Base-by-base conservation (phyloP, 2,888 invertebrate genomes). In the Plagiodera versicolora region DNA sequence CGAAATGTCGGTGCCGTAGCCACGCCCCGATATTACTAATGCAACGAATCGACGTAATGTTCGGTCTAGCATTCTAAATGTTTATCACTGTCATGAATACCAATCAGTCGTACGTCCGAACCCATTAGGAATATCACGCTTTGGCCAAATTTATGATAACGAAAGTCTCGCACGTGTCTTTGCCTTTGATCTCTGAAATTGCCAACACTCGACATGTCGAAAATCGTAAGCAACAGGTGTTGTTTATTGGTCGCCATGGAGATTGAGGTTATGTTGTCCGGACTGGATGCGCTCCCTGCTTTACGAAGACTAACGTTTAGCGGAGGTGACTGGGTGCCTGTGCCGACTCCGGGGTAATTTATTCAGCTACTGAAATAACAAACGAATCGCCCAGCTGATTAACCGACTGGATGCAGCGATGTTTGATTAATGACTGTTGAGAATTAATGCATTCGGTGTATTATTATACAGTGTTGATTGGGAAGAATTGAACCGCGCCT, bases 41-140 rank as follows among this genome's bases (percentile, higher is more conserved):
- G 56, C 18, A 48, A 18, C 19, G 19, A 44, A 44, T 35, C 17
- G 51, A 45, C 50, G 44, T 47, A 50, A 47, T 48, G 52, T 52
- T 51, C 51, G 19, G 60, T 52, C 56, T 55, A 56, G 56, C 55
- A 55, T 58, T 54, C 51, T 19, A 58, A 61, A 55, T 51, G 55
- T 55, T 55, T 55, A 52, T 58, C 50, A 54, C 39, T 61, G 44
- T 53, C 19, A 53, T 39, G 53, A 18, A 17, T 17, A 32, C 44
- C n/a, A 39, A 53, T 53, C 19, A 44, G 16, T 53, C 44, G 44
- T 53, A 44, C n/a, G 19, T 45, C 28, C 17, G 14, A 46, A 17
- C 45, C 30, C 30, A 19, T 46, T 11, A 28, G 11, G 14, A 49
- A 30, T 17, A 16, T 30, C 20, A 8, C 11, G 49, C 49, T 20